Evolutionary conservation across 2,113 vertebrate genomes (phyloP).

Genomic region (Clarias magur): DNA sequence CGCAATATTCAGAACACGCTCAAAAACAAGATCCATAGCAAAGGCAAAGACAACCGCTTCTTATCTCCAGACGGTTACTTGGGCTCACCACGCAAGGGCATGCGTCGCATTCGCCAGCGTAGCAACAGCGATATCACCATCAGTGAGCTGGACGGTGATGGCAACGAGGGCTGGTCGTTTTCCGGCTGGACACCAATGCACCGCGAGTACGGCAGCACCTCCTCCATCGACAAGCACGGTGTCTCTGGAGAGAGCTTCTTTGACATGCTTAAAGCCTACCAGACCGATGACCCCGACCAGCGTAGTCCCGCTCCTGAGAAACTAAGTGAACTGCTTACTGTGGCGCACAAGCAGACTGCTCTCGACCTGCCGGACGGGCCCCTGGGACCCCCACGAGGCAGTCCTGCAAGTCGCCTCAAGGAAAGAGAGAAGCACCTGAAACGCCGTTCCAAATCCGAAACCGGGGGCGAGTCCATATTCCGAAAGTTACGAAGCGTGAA

Average conservation of each 20-base stretch:
- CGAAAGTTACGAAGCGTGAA: slow-evolving; percentile 95
- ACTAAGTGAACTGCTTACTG: slow-evolving; percentile 86
- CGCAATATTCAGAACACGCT: slow-evolving; percentile 96
- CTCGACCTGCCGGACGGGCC: slow-evolving; percentile 92
- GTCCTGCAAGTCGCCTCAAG: slow-evolving; percentile 89
- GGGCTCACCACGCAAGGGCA: slow-evolving; percentile 91
- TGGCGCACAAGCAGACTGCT: slow-evolving; percentile 78
- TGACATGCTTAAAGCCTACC: slow-evolving; percentile 95
- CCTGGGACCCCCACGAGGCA: slow-evolving; percentile 77
- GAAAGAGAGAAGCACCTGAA: slow-evolving; percentile 97
- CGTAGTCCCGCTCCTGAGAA: slow-evolving; percentile 85
- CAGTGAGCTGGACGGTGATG: slow-evolving; percentile 93
- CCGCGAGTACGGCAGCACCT: slow-evolving; percentile 97
- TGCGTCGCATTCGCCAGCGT: slow-evolving; percentile 92
- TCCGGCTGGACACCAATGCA: slow-evolving; percentile 93
- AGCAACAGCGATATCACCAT: slow-evolving; percentile 99
- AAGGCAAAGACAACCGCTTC: slow-evolving; percentile 90
- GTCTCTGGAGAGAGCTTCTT: slow-evolving; percentile 95
- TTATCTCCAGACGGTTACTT: slow-evolving; percentile 93
- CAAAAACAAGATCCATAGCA: slow-evolving; percentile 88
- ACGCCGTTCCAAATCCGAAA: slow-evolving; percentile 96
- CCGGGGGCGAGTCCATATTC: slow-evolving; percentile 96
- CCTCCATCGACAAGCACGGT: slow-evolving; percentile 96
- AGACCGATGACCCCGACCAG: slow-evolving; percentile 87
- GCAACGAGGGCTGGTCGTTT: slow-evolving; percentile 95